Evolutionary conservation across 2,888 invertebrate genomes (phyloP).

Genomic region (Acronicta alni): DNA sequence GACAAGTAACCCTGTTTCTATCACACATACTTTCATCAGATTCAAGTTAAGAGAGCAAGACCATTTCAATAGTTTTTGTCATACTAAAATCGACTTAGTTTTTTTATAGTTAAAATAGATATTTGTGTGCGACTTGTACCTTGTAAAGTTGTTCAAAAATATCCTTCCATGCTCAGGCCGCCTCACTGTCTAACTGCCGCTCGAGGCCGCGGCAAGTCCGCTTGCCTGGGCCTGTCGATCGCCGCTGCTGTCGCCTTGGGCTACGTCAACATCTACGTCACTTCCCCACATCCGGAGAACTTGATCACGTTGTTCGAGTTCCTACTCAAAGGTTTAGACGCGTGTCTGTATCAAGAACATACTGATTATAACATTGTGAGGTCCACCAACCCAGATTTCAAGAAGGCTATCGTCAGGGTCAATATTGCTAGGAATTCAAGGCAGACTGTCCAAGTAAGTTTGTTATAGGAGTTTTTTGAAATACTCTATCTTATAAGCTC

Average conservation of each 20-base stretch:
- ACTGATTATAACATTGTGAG: constrained; percentile 98
- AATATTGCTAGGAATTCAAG: constrained; percentile 97
- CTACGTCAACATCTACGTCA: constrained; percentile 98
- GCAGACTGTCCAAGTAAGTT: constrained; percentile 95
- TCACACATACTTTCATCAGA: no score
- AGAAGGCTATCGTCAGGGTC: constrained; percentile 98
- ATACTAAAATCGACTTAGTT: no score
- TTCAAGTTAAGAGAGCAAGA: no score
- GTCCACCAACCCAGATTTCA: constrained; percentile 98
- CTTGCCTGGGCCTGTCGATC: constrained; percentile 97
- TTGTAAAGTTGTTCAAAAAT: not conserved
- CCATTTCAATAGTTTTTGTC: no score
- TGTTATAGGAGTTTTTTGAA: no score
- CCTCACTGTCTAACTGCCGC: constrained; percentile 99
- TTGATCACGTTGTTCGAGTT: constrained; percentile 99
- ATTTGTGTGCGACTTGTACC: no score
- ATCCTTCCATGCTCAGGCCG: constrained; percentile 87
- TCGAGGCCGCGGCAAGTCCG: constrained; percentile 99
- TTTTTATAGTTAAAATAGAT: no score
- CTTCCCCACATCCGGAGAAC: constrained; percentile 99
- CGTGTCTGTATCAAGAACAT: constrained; percentile 98
- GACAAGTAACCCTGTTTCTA: no score
- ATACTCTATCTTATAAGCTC: no score
- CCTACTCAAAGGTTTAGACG: constrained; percentile 97
- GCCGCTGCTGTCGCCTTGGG: constrained; percentile 95